These are phyloP conservation scores for Cydia strobilella DNA, from an alignment of 1,140 invertebrate species.

Conservation along the genomic window DNA sequence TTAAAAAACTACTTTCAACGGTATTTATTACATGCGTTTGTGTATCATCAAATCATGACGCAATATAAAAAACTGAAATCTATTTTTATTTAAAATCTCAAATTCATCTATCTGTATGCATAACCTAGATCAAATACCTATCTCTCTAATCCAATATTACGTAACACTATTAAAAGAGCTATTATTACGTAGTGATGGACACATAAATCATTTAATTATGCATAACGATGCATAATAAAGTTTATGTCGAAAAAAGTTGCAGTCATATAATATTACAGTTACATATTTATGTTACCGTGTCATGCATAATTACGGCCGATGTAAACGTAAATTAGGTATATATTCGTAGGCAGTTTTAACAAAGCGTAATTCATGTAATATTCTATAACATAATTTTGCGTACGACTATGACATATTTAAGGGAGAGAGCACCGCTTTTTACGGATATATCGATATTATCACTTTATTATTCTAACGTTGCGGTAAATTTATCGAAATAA, in stretches of 20 bases:
- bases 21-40: not conserved
- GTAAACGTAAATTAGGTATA: not conserved
- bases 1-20: conserved; percentile 5
- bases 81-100: conserved; percentile 13
- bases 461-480: too few relatives aligned
- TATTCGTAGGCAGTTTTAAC: not conserved
- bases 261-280: not conserved
- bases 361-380: too few relatives aligned
- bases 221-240: conserved; percentile 8
- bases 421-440: too few relatives aligned
- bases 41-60: not conserved
- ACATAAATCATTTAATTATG: conserved; percentile 18
- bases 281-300: conserved; percentile 6
- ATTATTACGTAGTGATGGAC: conserved; percentile 18
- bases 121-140: conserved; percentile 20
- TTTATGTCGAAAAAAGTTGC: conserved; percentile 25
- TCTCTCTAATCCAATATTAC: not conserved
- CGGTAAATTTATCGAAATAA: too few relatives aligned
- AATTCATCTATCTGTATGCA: conserved; percentile 8
- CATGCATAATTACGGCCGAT: not conserved
- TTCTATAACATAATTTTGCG: too few relatives aligned
- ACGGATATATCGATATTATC: too few relatives aligned
- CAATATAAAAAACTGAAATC: not conserved
- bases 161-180: conserved; percentile 8
- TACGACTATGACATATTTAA: too few relatives aligned